Evolutionary conservation across 2,888 invertebrate genomes (phyloP).

Genomic region (Odontothrips loti): DNA sequence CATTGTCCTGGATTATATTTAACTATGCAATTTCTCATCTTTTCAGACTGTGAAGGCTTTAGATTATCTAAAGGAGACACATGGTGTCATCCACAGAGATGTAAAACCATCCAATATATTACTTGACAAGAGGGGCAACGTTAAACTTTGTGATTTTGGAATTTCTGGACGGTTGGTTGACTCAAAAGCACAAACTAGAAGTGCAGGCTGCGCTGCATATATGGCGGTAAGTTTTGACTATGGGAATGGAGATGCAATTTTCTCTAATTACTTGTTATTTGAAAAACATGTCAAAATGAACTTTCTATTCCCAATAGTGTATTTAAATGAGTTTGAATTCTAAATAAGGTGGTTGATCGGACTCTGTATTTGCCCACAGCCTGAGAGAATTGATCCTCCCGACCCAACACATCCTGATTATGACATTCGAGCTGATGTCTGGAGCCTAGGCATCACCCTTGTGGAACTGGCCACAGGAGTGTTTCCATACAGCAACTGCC

Average conservation of each 20-base stretch:
- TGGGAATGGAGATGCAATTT: not conserved
- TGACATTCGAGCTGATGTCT: conserved; percentile 98
- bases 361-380: conserved; percentile 53
- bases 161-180: conserved; percentile 97
- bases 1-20: conserved; percentile 23
- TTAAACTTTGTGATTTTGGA: conserved; percentile 99
- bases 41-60: conserved; percentile 88
- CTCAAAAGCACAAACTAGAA: conserved; percentile 95
- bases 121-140: conserved; percentile 88
- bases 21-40: conserved; percentile 30
- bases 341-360: too few species aligned
- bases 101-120: conserved; percentile 99
- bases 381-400: conserved; percentile 93
- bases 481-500: conserved; percentile 91
- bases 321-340: not conserved
- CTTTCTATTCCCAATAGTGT: not conserved
- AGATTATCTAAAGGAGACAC: conserved; percentile 94
- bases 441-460: conserved; percentile 95
- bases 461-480: conserved; percentile 96
- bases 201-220: conserved; percentile 97
- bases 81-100: conserved; percentile 96
- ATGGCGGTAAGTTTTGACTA: conserved; percentile 76
- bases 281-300: conserved; percentile 6
- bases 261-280: not conserved
- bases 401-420: conserved; percentile 92